Evolutionary conservation across 2,797 vertebrate species (phyloP), one percentile per base, ranked within the genome.

Genomic region (Acridotheres tristis): DNA sequence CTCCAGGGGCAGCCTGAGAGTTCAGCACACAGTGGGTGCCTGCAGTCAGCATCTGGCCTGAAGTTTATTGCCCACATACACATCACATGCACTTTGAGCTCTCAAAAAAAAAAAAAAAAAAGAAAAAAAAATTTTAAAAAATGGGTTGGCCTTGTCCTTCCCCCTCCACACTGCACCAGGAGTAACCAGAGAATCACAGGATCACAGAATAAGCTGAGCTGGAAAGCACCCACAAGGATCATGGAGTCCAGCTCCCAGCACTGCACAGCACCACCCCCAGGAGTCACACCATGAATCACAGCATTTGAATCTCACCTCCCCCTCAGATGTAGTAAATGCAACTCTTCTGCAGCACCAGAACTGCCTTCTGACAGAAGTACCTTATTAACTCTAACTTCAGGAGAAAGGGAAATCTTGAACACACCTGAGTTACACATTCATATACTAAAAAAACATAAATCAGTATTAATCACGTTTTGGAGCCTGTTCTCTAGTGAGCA

Each of bases 261-360:
- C 50, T 42, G 42, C 74, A 71, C 30, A 63, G 43, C 50, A 36
- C 36, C 50, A 50, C 34, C 36, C 21, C 50, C 58, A 71, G 16
- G 50, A 78, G 50, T 71, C 74, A 78, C 50, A 71, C 27, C 58
- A 43, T 90, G 81, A 85, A 93, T 94, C 75, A 84, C 4, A 67
- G 32, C 1, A 0, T 68, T 77, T 54, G 72, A 76, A 53, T 68
- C 65, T 68, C 65, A 82, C 57, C 61, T 85, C 63, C 68, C 20
- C 51, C 74, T 90, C 84, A 89, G 42, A 65, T 45, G 40, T 62
- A 87, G 84, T 65, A 95, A 92, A 76, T 72, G 61, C 50, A 92
- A 75, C 45, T 90, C 83, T 87, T 54, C 67, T 82, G 74, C 67
- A 63, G 72, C 81, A 85, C 50, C 40, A 54, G 43, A 71, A 62